phyloP scores from a whole-genome alignment of 92 coral and sea anemone genomes.

The Parazoanthus atlanticus region DNA sequence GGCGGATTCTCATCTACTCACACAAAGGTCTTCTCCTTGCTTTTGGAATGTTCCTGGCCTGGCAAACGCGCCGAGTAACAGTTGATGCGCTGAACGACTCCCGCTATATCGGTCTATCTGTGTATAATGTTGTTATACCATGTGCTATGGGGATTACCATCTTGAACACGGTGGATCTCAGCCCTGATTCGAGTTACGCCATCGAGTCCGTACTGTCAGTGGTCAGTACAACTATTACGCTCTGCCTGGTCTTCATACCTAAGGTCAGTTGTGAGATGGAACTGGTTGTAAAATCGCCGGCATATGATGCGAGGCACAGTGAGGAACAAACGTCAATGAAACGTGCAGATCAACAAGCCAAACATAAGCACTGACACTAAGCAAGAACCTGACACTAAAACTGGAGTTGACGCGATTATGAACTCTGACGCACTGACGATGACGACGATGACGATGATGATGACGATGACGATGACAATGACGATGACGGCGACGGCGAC shows the following conservation, averaged over 20 bases:
- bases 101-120: constrained; percentile 60
- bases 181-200: constrained; percentile 54
- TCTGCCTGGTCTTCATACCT: constrained; percentile 65
- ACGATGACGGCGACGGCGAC: background rate
- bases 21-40: constrained; percentile 66
- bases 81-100: constrained; percentile 62
- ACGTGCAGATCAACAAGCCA: no score
- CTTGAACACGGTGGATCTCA: constrained; percentile 44
- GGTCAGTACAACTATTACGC: constrained; percentile 62
- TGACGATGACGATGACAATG: background rate
- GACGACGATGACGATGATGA: background rate
- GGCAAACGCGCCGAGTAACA: constrained; percentile 63
- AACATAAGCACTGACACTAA: background rate
- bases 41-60: constrained; percentile 66
- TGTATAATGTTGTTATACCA: constrained; percentile 64
- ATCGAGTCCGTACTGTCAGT: constrained; percentile 59
- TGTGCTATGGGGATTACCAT: constrained; percentile 70
- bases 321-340: no score
- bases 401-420: background rate
- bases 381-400: no score
- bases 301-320: no score
- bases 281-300: no score
- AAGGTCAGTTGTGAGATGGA: constrained; percentile 44
- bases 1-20: constrained; percentile 57
- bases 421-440: background rate